Percentiles rank a stretch among this genome's conserved stretches.
Conservation (phyloP, 2,888 invertebrate species). For the Stenotaenia linearis region DNA sequence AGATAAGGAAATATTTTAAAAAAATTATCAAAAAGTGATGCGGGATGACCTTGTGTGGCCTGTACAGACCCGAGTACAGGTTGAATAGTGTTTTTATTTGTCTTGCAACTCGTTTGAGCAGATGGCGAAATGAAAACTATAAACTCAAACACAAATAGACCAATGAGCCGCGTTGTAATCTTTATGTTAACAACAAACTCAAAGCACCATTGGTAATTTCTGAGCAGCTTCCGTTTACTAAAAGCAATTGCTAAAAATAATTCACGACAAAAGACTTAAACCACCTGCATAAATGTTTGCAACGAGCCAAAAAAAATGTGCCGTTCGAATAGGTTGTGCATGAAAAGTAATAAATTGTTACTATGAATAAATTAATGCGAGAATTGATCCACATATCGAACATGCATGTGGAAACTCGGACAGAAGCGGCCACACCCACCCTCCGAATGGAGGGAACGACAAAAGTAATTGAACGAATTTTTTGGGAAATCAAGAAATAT, state of each 20-base stretch:
- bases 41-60: neutral
- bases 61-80: neutral
- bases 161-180: neutral
- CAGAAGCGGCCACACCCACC: constrained; percentile 14
- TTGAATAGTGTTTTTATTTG: neutral
- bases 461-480: neutral
- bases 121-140: neutral
- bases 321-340: neutral
- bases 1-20: no score
- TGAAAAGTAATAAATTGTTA: neutral
- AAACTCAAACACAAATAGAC: neutral
- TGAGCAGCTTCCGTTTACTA: neutral
- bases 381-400: neutral
- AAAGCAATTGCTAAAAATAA: neutral
- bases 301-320: neutral
- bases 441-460: neutral
- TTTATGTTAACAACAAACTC: neutral
- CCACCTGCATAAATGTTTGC: neutral
- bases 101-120: neutral
- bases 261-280: neutral
- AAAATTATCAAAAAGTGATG: neutral
- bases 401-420: neutral
- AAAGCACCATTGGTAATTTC: neutral
- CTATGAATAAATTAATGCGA: neutral
- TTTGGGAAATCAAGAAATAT: neutral